These are phyloP conservation scores for Seriola aureovittata DNA, from an alignment of 2,113 vertebrate genomes.

Conservation along the genomic window DNA sequence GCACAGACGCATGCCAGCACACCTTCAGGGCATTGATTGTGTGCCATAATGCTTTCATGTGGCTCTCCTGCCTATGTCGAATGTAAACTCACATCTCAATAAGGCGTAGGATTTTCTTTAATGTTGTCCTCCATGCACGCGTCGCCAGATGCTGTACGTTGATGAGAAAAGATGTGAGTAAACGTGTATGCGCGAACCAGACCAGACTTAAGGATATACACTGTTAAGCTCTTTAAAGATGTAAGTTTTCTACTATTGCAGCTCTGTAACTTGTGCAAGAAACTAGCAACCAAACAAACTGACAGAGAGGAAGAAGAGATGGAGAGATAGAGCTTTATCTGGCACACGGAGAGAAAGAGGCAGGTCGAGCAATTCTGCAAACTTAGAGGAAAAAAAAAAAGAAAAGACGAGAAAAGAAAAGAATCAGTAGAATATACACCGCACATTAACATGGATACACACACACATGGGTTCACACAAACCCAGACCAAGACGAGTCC, in stretches of 20 bases:
- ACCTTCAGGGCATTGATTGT: conserved; percentile 46
- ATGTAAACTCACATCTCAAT: conserved; percentile 54
- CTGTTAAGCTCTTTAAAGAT: conserved; percentile 6
- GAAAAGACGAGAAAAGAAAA: conserved; percentile 1
- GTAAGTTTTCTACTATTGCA: conserved; percentile 21
- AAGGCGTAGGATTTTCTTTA: conserved; percentile 7
- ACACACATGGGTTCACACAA: neutral
- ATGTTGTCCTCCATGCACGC: neutral
- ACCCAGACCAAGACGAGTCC: neutral
- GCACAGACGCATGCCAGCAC: conserved; percentile 48
- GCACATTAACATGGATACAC: conserved; percentile 23
- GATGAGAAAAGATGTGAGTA: conserved; percentile 22
- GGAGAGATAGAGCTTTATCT: conserved; percentile 54
- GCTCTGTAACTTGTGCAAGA: conserved; percentile 33
- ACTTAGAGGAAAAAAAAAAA: conserved; percentile 1
- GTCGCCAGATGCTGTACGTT: conserved; percentile 11
- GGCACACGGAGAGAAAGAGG: conserved; percentile 24
- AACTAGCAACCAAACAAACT: conserved; percentile 36
- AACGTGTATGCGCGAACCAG: neutral
- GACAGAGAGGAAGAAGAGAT: conserved; percentile 55
- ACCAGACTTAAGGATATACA: conserved; percentile 1
- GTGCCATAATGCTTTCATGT: conserved; percentile 57
- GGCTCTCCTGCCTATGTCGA: conserved; percentile 38
- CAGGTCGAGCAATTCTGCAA: conserved; percentile 48
- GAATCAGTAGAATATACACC: neutral